A percentile compares a stretch with the other conserved stretches of the same genome.
phyloP scores from a whole-genome alignment of 1,140 invertebrate genomes.

The Temnothorax nylanderi region DNA sequence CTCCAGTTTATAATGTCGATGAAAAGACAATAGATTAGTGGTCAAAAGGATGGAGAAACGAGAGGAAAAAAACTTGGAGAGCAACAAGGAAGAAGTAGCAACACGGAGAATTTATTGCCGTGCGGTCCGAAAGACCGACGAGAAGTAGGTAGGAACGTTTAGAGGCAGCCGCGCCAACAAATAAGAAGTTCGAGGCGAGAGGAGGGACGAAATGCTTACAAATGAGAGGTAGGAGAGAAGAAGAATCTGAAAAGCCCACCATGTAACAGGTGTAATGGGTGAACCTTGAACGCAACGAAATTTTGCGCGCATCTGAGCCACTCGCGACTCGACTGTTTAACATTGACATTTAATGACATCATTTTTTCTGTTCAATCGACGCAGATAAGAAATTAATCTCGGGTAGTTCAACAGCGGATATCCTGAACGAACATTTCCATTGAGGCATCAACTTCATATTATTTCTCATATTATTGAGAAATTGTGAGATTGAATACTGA shows the following conservation, averaged over 20 bases:
- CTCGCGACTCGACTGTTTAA: conserved; percentile 43
- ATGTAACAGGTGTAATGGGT: conserved; percentile 65
- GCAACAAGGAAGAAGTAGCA: conserved; percentile 65
- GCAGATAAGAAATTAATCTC: conserved; percentile 62
- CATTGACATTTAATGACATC: conserved; percentile 54
- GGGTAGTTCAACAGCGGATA: not conserved
- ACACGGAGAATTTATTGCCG: conserved; percentile 70
- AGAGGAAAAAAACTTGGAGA: conserved; percentile 35
- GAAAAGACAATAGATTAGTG: conserved; percentile 55
- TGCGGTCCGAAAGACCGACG: conserved; percentile 53
- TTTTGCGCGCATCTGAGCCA: conserved; percentile 50
- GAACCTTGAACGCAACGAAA: conserved; percentile 18
- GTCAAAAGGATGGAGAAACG: not conserved
- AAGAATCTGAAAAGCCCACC: conserved; percentile 30
- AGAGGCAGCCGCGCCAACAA: conserved; percentile 66
- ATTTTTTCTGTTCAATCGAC: conserved; percentile 36
- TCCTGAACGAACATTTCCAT: not conserved
- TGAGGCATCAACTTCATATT: not conserved
- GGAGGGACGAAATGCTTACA: conserved; percentile 62
- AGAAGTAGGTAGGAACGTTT: conserved; percentile 65
- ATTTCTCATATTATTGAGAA: not conserved
- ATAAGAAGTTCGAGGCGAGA: conserved; percentile 61
- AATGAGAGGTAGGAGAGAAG: conserved; percentile 61
- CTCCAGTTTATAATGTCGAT: conserved; percentile 43
- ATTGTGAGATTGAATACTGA: not conserved